Evolutionary conservation across 2,888 invertebrate genomes (phyloP), one percentile per base, ranked within the genome.

Genomic region (Drosophila histrio): DNA sequence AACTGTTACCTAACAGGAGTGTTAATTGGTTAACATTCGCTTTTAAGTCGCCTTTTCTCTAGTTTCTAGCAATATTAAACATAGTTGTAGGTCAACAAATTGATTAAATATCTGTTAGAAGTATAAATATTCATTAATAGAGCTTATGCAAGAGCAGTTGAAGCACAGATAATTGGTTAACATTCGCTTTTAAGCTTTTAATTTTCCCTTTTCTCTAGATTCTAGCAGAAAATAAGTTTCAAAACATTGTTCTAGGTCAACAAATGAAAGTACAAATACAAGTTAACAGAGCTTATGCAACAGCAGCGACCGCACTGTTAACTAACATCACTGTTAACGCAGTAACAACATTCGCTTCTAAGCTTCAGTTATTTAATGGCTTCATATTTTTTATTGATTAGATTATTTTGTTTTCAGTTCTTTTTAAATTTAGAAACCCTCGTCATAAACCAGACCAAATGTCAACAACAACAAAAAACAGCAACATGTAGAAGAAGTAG

Each of bases 401-500:
- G 53, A 66, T 58, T 53, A 64, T 28, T 57, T 66, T 19, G 28
- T 28, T 53, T 28, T 39, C n/a, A 15, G 15, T n/a, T 9, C 17
- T 49, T 15, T 17, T 17, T 65, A 44, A 66, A 79, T 63, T 62
- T 76, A 68, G 69, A 58, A 64, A 56, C 68, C 32, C 36, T 47
- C 76, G 79, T 79, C 79, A 79, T 58, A 52, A 46, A 44, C 46
- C 54, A 50, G 58, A 54, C 53, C 53, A 19, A 59, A 38, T 13
- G 50, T 67, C 66, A 60, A 59, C 15, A 52, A 49, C n/a, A 39
- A 49, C 36, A 19, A 43, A 46, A 7, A 53, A 24, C 22, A 41
- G 11, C 4, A 13, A 17, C 17, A 38, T 26, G 13, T 28, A 22
- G 30, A 49, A 30, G 21, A 38, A 17, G 22, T 19, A 56, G 26